phyloP scores from a whole-genome alignment of 1,140 invertebrate genomes.

The Zaprionus camerounensis region DNA sequence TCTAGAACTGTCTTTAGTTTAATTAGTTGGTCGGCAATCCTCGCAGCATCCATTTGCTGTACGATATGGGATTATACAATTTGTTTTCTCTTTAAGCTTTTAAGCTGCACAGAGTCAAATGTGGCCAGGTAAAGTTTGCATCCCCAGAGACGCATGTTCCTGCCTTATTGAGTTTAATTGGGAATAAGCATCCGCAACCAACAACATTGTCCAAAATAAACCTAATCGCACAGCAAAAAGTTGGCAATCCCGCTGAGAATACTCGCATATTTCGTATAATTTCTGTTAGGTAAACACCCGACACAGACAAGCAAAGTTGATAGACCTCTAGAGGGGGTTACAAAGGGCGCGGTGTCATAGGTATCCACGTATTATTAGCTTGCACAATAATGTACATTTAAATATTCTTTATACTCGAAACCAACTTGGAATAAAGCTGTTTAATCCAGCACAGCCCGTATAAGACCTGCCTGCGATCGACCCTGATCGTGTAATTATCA shows the following conservation, averaged over 20 bases:
- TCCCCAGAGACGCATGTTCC: constrained; percentile 24
- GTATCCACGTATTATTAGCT: not conserved
- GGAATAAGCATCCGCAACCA: constrained; percentile 28
- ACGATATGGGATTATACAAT: not conserved
- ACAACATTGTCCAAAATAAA: constrained; percentile 1
- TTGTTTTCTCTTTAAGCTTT: not conserved
- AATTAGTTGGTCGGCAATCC: not conserved
- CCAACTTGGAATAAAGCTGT: not conserved
- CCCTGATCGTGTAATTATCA: constrained; percentile 36
- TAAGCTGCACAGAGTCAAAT: not conserved
- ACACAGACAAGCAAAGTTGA: not conserved
- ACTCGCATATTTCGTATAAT: not conserved
- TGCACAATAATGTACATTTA: not conserved
- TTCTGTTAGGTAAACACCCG: not conserved
- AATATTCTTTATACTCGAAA: not conserved
- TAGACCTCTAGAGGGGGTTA: not conserved
- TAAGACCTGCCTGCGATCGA: not conserved
- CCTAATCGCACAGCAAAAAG: constrained; percentile 1
- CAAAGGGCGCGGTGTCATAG: not conserved
- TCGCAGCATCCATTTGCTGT: not conserved
- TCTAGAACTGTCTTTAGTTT: not conserved
- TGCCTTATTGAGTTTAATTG: constrained; percentile 66
- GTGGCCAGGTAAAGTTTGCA: constrained; percentile 2
- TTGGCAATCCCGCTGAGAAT: constrained; percentile 13
- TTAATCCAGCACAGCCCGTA: not conserved